Base-by-base conservation (phyloP, 2,797 vertebrate species). In the Labeo calbasu region DNA sequence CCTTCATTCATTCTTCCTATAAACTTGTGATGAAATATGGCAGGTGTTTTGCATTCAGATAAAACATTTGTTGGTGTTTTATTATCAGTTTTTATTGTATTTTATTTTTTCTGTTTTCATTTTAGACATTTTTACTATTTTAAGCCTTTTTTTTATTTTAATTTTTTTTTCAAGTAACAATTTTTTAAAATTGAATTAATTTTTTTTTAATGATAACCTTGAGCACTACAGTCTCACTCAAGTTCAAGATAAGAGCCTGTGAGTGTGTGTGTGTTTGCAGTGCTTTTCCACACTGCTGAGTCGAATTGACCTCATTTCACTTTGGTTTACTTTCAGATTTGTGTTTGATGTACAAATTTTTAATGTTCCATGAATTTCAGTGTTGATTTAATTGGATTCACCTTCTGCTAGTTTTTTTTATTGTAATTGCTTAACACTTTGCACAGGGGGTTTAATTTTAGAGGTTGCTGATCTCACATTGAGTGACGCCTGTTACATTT, bases 301-400 rank as follows among this genome's bases (percentile, higher is more conserved):
- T 32, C 3, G 0, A 46, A 51, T 10, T 61, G 68, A 81, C 23
- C 69, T 81, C 40, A 72, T 50, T 81, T 81, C 23, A 61, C 7
- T 81, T 61, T 14, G 23, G 68, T 81, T 72, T 72, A 61, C 25
- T 61, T 81, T 81, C 4, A 72, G 40, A 50, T 59, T 72, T 81
- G 68, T 1, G 69, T 72, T 81, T 72, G 79, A 81, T 72, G 36
- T 17, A 15, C 40, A 48, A 3, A 50, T 72, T 10, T 61, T 28
- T n/a, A 19, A 61, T 72, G 12, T 48, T 72, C 25, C 1, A 17
- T 63, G 55, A 72, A 32, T 72, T 72, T 50, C 46, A 4, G 4
- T 28, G 40, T 1, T 13, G 53, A 32, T 81, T 81, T 55, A 25
- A 79, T 70, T 70, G 51, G n/a, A 25, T 70, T 69, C 14, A 12